A percentile compares a stretch with the other conserved stretches of the same genome.
These are phyloP conservation scores for Spisula subtruncata DNA, from an alignment of 2,888 invertebrate genomes.

Conservation along the genomic window DNA sequence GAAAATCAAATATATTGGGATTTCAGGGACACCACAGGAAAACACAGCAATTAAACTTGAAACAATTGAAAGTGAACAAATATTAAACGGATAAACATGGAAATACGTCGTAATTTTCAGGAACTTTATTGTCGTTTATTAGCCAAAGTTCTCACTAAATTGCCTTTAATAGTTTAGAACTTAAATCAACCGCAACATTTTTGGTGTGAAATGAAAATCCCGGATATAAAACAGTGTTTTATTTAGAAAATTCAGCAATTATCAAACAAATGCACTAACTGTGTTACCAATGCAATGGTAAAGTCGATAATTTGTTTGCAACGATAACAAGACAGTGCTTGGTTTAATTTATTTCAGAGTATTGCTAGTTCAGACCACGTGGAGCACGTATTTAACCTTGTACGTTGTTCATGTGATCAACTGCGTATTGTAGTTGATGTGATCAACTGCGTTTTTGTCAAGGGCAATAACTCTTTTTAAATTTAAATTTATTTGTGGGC, in stretches of 20 bases:
- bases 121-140: neutral
- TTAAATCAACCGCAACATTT: neutral
- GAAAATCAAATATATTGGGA: no score
- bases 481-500: no score
- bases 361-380: no score
- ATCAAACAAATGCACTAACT: neutral
- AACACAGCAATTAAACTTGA: no score
- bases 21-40: no score
- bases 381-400: no score
- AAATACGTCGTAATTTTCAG: neutral
- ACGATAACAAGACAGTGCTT: neutral
- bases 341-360: neutral
- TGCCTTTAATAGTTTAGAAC: neutral
- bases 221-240: neutral
- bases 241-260: neutral
- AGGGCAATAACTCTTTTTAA: no score
- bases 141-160: neutral
- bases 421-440: no score
- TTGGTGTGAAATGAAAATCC: neutral
- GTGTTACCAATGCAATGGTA: neutral
- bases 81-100: slow-evolving; percentile 37
- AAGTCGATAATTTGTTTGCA: neutral
- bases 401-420: no score
- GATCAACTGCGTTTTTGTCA: no score
- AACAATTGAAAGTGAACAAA: neutral